phyloP scores from a whole-genome alignment of 1,140 invertebrate genomes.

The Dolichoris vasculosae region DNA sequence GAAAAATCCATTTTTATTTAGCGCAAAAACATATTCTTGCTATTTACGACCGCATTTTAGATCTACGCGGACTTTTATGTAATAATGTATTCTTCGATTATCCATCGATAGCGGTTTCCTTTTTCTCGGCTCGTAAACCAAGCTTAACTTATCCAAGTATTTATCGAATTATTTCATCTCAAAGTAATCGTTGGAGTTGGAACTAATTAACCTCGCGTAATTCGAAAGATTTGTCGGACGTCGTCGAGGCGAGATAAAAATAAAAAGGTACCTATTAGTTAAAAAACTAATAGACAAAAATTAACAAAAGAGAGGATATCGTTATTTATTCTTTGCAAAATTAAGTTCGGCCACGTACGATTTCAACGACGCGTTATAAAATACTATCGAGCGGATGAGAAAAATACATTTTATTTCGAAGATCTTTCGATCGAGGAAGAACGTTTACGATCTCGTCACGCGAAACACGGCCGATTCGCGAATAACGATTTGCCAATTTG shows the following conservation, averaged over 20 bases:
- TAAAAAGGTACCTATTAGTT: background rate
- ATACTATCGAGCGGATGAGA: background rate
- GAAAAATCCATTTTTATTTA: no score
- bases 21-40: no score
- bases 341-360: background rate
- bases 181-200: background rate
- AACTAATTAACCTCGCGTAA: background rate
- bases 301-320: background rate
- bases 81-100: background rate
- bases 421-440: background rate
- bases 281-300: no score
- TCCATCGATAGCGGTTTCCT: background rate
- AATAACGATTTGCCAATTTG: background rate
- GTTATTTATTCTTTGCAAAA: background rate
- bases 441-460: background rate
- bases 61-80: background rate
- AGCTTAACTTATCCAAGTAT: background rate
- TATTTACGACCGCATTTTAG: background rate
- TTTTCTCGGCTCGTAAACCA: background rate
- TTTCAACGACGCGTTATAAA: no score
- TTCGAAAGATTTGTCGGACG: background rate
- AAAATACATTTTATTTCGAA: background rate
- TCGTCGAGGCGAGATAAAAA: no score
- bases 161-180: background rate
- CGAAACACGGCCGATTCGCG: background rate